phyloP scores from a whole-genome alignment of 1,140 invertebrate genomes.

The Saccostrea echinata region DNA sequence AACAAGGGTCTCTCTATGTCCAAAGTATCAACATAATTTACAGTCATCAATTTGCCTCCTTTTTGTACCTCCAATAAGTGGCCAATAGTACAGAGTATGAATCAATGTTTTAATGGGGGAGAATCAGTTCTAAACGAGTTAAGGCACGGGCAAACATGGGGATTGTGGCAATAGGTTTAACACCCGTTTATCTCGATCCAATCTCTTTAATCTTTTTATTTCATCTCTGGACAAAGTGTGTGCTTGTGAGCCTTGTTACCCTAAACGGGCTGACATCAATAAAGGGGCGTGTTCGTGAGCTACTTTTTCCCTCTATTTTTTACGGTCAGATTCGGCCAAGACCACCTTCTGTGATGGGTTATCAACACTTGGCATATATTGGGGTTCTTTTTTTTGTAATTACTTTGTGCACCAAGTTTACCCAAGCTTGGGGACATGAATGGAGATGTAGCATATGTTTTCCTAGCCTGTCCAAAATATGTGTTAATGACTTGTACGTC shows the following conservation, averaged over 20 bases:
- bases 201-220: conserved; percentile 36
- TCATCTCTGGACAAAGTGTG: conserved; percentile 31
- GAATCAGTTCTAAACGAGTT: conserved; percentile 3
- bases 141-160: not conserved
- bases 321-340: not conserved
- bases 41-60: conserved; percentile 19
- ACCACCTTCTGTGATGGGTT: not conserved
- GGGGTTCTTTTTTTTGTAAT: not conserved
- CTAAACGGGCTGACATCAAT: not conserved
- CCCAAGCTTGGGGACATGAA: not conserved
- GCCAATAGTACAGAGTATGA: conserved; percentile 1
- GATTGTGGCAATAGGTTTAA: not conserved
- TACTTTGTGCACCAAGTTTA: not conserved
- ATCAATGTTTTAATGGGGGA: not conserved
- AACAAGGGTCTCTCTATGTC: conserved; percentile 17
- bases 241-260: not conserved
- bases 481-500: not conserved
- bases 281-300: not conserved
- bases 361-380: not conserved
- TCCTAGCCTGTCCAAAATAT: not conserved
- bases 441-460: not conserved
- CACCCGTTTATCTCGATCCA: not conserved
- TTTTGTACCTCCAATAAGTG: conserved; percentile 12
- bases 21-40: not conserved
- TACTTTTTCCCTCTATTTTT: not conserved